Evolutionary conservation across 1,140 invertebrate species (phyloP).

Genomic region (Spodoptera litura): DNA sequence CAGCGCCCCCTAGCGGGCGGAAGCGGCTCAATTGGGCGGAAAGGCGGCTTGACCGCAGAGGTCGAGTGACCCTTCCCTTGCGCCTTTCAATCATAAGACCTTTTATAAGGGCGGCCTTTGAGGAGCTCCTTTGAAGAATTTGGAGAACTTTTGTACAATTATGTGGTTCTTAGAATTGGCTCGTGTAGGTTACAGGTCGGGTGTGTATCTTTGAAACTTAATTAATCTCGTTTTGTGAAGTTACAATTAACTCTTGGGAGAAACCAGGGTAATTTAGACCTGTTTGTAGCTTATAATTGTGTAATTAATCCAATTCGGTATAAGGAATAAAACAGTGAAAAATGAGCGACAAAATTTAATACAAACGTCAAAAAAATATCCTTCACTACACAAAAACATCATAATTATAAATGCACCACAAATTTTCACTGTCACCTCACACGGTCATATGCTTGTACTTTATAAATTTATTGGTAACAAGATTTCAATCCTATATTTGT

Average conservation of each 20-base stretch:
- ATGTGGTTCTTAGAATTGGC: slow-evolving; percentile 32
- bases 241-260: neutral
- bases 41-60: slow-evolving; percentile 76
- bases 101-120: slow-evolving; percentile 65
- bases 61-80: slow-evolving; percentile 79
- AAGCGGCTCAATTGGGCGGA: slow-evolving; percentile 78
- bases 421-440: slow-evolving; percentile 29
- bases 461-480: neutral
- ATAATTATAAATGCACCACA: slow-evolving; percentile 32
- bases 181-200: slow-evolving; percentile 12
- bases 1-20: slow-evolving; percentile 56
- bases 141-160: slow-evolving; percentile 49
- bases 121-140: slow-evolving; percentile 49
- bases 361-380: slow-evolving; percentile 38
- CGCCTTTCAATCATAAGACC: slow-evolving; percentile 70
- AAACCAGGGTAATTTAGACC: neutral
- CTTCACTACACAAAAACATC: slow-evolving; percentile 45
- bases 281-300: neutral
- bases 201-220: slow-evolving; percentile 21
- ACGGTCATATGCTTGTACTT: slow-evolving; percentile 21
- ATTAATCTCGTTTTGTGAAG: slow-evolving; percentile 23
- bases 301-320: neutral
- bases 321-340: neutral
- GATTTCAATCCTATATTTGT: neutral
- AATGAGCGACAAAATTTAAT: slow-evolving; percentile 40